phyloP scores from a whole-genome alignment of 1,140 invertebrate species.

The Bombus breviceps region DNA sequence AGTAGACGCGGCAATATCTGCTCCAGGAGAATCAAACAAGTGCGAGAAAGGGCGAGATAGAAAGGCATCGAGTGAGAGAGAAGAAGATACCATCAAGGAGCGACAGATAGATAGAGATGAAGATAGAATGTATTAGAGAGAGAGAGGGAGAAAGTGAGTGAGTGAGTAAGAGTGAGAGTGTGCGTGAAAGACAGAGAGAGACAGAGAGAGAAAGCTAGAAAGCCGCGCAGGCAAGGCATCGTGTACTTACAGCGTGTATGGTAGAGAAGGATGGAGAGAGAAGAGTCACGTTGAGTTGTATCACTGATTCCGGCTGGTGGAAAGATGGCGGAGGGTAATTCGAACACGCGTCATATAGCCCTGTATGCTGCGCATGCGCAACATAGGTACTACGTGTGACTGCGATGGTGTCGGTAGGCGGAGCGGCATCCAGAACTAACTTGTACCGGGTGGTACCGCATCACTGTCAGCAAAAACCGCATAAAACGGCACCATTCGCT shows the following conservation, averaged over 20 bases:
- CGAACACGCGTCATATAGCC: conserved; percentile 62
- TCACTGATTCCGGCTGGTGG: conserved; percentile 32
- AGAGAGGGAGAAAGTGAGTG: not conserved
- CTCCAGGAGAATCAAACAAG: not conserved
- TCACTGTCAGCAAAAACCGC: conserved; percentile 56
- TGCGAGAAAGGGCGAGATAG: not conserved
- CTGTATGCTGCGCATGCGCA: conserved; percentile 56
- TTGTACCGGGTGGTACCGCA: conserved; percentile 45
- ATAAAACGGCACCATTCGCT: conserved; percentile 45
- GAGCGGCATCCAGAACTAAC: conserved; percentile 40
- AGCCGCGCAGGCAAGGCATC: not conserved
- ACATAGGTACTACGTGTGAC: conserved; percentile 13
- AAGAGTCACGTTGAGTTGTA: conserved; percentile 31
- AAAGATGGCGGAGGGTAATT: conserved; percentile 68
- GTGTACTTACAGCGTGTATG: not conserved
- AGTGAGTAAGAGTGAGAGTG: too few species aligned
- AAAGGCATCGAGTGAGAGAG: not conserved
- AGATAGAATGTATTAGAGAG: not conserved
- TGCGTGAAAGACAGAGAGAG: not conserved
- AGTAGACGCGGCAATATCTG: conserved; percentile 10
- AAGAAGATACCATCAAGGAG: not conserved
- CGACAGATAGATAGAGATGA: not conserved
- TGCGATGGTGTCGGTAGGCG: conserved; percentile 61
- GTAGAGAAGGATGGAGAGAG: not conserved
- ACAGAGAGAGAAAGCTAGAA: not conserved